Evolutionary conservation across 2,113 vertebrate genomes (phyloP).

Genomic region (Cromileptes altivelis): DNA sequence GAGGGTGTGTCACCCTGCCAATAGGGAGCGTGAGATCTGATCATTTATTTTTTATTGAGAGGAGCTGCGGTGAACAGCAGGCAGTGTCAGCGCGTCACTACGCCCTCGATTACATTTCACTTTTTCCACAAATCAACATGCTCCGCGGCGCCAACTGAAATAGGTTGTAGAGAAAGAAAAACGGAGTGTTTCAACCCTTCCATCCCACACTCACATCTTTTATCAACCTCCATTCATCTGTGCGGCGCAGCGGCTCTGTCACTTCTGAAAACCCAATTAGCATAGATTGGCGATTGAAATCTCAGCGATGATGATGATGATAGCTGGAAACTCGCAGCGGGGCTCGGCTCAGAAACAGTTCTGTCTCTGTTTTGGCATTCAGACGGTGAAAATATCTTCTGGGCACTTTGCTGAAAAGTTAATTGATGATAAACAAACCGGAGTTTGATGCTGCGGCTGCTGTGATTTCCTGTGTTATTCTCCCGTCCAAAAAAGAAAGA

Average conservation of each 20-base stretch:
- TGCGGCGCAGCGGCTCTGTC: background rate
- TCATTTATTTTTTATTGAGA: constrained; percentile 56
- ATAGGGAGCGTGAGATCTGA: constrained; percentile 46
- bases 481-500: background rate
- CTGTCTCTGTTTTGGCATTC: constrained; percentile 24
- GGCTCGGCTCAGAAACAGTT: background rate
- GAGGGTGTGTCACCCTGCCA: too few species aligned
- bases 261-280: constrained; percentile 50
- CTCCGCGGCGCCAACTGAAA: background rate
- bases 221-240: constrained; percentile 26
- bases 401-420: constrained; percentile 29
- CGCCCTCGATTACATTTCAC: constrained; percentile 42
- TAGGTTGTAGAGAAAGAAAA: background rate
- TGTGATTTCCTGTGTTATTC: constrained; percentile 51
- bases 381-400: constrained; percentile 17
- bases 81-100: background rate
- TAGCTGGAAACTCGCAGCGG: constrained; percentile 19
- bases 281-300: constrained; percentile 34
- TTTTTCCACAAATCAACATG: constrained; percentile 22
- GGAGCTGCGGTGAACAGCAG: constrained; percentile 6
- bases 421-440: constrained; percentile 17
- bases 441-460: constrained; percentile 41
- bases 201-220: background rate
- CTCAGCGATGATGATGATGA: background rate
- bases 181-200: background rate